A percentile compares a stretch with the other conserved stretches of the same genome.
Evolutionary conservation across 2,888 invertebrate species (phyloP).

Genomic region (Tortricodes alternella): DNA sequence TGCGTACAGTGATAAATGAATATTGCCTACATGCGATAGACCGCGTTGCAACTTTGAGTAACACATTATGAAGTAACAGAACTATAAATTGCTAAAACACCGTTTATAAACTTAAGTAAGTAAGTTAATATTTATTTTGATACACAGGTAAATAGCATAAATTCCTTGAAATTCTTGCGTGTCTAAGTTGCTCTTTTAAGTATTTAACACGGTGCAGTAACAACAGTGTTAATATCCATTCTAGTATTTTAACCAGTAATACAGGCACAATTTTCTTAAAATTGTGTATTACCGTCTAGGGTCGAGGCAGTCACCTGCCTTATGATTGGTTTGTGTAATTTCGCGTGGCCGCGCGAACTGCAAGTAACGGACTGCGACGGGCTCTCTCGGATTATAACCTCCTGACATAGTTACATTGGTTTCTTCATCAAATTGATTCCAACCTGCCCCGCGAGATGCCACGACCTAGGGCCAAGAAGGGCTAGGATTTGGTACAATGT

Average conservation of each 20-base stretch:
- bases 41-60: slow-evolving; percentile 8
- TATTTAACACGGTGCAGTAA: slow-evolving; percentile 6
- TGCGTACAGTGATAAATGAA: slow-evolving; percentile 23
- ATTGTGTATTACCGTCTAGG: slow-evolving; percentile 26
- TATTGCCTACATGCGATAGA: slow-evolving; percentile 23
- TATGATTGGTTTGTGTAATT: slow-evolving; percentile 72
- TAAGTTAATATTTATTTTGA: too few species aligned
- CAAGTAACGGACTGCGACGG: slow-evolving; percentile 59
- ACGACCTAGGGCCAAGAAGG: slow-evolving; percentile 26
- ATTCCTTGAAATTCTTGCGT: too few species aligned
- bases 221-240: slow-evolving; percentile 15
- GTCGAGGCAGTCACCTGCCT: slow-evolving; percentile 33
- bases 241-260: slow-evolving; percentile 18
- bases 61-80: neutral
- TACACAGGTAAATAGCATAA: too few species aligned
- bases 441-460: slow-evolving; percentile 42
- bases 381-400: slow-evolving; percentile 69
- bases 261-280: slow-evolving; percentile 21
- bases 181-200: neutral
- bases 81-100: neutral
- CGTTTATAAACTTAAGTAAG: too few species aligned
- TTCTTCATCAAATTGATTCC: slow-evolving; percentile 71
- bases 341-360: slow-evolving; percentile 66
- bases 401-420: slow-evolving; percentile 67
- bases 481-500: slow-evolving; percentile 10